phyloP scores from a whole-genome alignment of 2,888 invertebrate species.

The Selenia dentaria region DNA sequence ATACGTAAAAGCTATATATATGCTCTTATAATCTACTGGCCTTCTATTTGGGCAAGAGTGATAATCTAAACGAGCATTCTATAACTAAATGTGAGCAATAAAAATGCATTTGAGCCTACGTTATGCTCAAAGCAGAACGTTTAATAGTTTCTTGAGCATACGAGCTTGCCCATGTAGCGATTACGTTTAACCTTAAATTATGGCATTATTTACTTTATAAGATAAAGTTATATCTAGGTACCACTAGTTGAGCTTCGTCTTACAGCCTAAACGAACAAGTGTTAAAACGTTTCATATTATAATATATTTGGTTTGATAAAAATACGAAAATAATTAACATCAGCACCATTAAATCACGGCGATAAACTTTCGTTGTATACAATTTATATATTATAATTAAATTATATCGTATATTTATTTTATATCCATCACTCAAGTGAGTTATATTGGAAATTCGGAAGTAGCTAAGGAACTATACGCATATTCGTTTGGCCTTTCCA shows the following conservation, averaged over 20 bases:
- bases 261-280: slow-evolving; percentile 48
- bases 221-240: slow-evolving; percentile 22
- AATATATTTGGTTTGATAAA: slow-evolving; percentile 72
- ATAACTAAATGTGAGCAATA: slow-evolving; percentile 31
- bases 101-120: slow-evolving; percentile 24
- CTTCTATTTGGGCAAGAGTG: slow-evolving; percentile 30
- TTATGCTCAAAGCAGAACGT: slow-evolving; percentile 7
- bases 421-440: neutral
- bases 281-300: slow-evolving; percentile 40
- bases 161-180: slow-evolving; percentile 21
- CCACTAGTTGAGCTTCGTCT: slow-evolving; percentile 59
- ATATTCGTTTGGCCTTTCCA: slow-evolving; percentile 1
- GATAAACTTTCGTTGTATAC: slow-evolving; percentile 54
- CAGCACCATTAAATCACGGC: slow-evolving; percentile 75
- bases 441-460: neutral
- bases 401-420: neutral
- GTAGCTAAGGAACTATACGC: slow-evolving; percentile 3
- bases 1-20: slow-evolving; percentile 33
- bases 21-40: slow-evolving; percentile 39
- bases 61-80: slow-evolving; percentile 1
- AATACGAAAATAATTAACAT: slow-evolving; percentile 65
- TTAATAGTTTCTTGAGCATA: slow-evolving; percentile 2
- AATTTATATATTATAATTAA: slow-evolving; percentile 6
- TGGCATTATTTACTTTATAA: slow-evolving; percentile 51
- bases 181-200: slow-evolving; percentile 48